Evolutionary conservation across 1,140 invertebrate genomes (phyloP).

Genomic region (Drosophila lini): DNA sequence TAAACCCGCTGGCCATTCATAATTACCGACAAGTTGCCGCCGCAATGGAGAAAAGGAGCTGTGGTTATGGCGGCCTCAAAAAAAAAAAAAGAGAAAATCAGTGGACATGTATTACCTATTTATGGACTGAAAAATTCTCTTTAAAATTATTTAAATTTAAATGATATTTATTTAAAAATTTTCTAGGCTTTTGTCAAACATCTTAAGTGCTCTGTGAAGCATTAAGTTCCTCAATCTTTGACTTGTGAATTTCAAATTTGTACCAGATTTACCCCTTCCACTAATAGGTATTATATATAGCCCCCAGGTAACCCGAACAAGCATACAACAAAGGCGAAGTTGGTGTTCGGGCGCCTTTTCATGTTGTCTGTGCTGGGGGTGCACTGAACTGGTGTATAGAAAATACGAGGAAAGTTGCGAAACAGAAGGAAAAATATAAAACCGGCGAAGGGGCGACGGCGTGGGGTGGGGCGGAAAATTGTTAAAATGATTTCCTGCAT

Average conservation of each 20-base stretch:
- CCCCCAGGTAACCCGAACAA: slow-evolving; percentile 31
- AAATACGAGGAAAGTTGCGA: slow-evolving; percentile 28
- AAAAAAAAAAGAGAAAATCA: slow-evolving; percentile 32
- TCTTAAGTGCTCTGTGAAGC: too few species aligned
- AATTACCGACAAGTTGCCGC: slow-evolving; percentile 64
- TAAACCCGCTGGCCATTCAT: slow-evolving; percentile 73
- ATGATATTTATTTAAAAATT: neutral
- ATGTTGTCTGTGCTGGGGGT: slow-evolving; percentile 63
- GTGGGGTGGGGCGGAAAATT: slow-evolving; percentile 59
- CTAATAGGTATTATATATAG: slow-evolving; percentile 9
- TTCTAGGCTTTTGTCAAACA: too few species aligned
- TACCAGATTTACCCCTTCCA: neutral
- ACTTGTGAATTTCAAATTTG: neutral
- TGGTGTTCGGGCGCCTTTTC: slow-evolving; percentile 61
- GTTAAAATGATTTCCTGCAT: slow-evolving; percentile 81
- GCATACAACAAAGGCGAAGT: slow-evolving; percentile 67
- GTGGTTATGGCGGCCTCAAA: slow-evolving; percentile 35
- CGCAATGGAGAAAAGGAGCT: slow-evolving; percentile 45
- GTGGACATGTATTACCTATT: neutral
- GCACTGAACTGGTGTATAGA: slow-evolving; percentile 72
- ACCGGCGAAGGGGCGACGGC: neutral
- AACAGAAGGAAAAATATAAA: slow-evolving; percentile 31
- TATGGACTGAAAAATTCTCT: slow-evolving; percentile 1
- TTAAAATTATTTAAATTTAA: too few species aligned
- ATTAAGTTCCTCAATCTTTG: neutral